Percentiles rank a stretch among this genome's conserved stretches.
Evolutionary conservation across 2,888 invertebrate genomes (phyloP).

Genomic region (Laspeyria flexula): DNA sequence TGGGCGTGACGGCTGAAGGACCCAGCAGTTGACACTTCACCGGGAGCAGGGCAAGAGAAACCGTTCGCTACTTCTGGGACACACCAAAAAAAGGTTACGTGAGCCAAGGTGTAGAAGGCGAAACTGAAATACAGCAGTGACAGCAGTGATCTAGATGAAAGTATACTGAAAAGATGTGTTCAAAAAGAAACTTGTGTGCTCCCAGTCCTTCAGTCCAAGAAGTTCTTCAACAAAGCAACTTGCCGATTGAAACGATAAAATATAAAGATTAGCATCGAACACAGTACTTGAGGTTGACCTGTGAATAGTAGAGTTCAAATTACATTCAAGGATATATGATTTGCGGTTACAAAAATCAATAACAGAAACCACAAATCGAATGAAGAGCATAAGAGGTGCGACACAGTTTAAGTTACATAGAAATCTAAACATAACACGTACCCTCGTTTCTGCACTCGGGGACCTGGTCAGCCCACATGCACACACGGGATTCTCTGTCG

Average conservation of each 20-base stretch:
- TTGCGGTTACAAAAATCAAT: slow-evolving; percentile 22
- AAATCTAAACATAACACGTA: slow-evolving; percentile 63
- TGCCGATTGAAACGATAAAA: neutral
- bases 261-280: slow-evolving; percentile 3
- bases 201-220: neutral
- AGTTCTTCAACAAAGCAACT: neutral
- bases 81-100: slow-evolving; percentile 69
- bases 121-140: slow-evolving; percentile 59
- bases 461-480: slow-evolving; percentile 98
- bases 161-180: slow-evolving; percentile 47
- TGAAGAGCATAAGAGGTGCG: slow-evolving; percentile 24
- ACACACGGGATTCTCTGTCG: slow-evolving; percentile 96
- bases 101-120: slow-evolving; percentile 63
- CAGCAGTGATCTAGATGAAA: slow-evolving; percentile 46
- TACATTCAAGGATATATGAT: slow-evolving; percentile 27
- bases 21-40: slow-evolving; percentile 93
- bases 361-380: slow-evolving; percentile 12
- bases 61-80: slow-evolving; percentile 95
- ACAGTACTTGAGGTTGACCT: slow-evolving; percentile 5
- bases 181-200: slow-evolving; percentile 15
- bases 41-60: slow-evolving; percentile 93
- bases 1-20: slow-evolving; percentile 98
- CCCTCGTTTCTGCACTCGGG: slow-evolving; percentile 96
- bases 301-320: slow-evolving; percentile 18
- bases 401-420: slow-evolving; percentile 7